phyloP scores from a whole-genome alignment of 2,888 invertebrate genomes.

The Macaria liturata region DNA sequence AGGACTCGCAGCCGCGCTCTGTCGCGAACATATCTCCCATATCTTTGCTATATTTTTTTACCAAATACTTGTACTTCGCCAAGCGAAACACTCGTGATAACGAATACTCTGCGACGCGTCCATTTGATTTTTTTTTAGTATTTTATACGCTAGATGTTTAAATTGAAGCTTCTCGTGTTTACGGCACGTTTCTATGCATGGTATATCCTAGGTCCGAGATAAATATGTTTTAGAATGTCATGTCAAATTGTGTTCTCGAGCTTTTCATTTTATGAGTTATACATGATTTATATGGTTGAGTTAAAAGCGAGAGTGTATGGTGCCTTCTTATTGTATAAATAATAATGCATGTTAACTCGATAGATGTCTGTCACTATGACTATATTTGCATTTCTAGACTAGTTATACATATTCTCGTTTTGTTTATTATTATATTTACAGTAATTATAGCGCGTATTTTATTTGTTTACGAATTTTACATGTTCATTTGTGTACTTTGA shows the following conservation, averaged over 20 bases:
- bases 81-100: slow-evolving; percentile 46
- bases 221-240: slow-evolving; percentile 71
- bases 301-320: slow-evolving; percentile 55
- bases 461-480: slow-evolving; percentile 69
- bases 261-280: slow-evolving; percentile 37
- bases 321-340: slow-evolving; percentile 67
- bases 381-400: slow-evolving; percentile 80
- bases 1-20: slow-evolving; percentile 27
- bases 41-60: slow-evolving; percentile 52
- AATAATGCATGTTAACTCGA: slow-evolving; percentile 72
- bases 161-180: slow-evolving; percentile 48
- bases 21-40: slow-evolving; percentile 58
- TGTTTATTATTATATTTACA: slow-evolving; percentile 72
- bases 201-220: slow-evolving; percentile 68
- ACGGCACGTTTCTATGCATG: slow-evolving; percentile 63
- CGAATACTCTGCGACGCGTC: slow-evolving; percentile 51
- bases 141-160: slow-evolving; percentile 62
- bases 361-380: slow-evolving; percentile 66
- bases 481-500: slow-evolving; percentile 72
- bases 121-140: slow-evolving; percentile 61
- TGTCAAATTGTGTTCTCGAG: slow-evolving; percentile 37
- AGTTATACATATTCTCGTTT: slow-evolving; percentile 75
- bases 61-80: slow-evolving; percentile 46
- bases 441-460: slow-evolving; percentile 73
- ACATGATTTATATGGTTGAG: too few relatives aligned